Conservation (phyloP, 2,888 invertebrate genomes). For the Drosophila nigritarsus region DNA sequence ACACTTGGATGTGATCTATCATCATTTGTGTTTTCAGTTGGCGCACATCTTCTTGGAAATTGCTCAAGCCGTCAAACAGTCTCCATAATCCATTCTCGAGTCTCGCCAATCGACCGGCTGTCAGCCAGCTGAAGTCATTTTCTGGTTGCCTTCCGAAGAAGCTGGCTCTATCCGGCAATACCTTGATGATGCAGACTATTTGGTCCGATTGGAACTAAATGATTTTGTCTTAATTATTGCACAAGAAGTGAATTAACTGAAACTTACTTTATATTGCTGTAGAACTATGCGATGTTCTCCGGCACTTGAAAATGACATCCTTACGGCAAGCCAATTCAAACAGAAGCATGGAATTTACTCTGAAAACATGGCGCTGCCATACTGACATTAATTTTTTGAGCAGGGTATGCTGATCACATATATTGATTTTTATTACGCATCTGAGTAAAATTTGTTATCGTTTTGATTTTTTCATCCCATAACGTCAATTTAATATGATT, state of each 20-base stretch:
- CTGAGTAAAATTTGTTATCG: background rate
- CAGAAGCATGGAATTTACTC: background rate
- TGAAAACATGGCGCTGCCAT: slow-evolving; percentile 21
- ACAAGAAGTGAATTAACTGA: rapidly evolving
- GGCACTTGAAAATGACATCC: slow-evolving; percentile 47
- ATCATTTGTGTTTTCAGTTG: slow-evolving; percentile 36
- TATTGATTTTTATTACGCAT: background rate
- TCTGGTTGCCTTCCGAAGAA: slow-evolving; percentile 26
- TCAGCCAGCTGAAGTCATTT: slow-evolving; percentile 59
- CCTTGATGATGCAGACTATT: slow-evolving; percentile 52
- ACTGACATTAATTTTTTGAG: background rate
- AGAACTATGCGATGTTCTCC: slow-evolving; percentile 54
- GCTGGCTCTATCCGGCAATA: slow-evolving; percentile 39
- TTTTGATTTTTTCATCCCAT: background rate
- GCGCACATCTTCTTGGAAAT: slow-evolving; percentile 37
- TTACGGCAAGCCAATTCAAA: slow-evolving; percentile 28
- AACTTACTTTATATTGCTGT: slow-evolving; percentile 56
- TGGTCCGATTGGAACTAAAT: slow-evolving; percentile 43
- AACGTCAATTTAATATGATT: no score
- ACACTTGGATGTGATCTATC: slow-evolving; percentile 57
- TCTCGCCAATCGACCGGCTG: slow-evolving; percentile 49
- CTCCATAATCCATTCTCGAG: slow-evolving; percentile 46
- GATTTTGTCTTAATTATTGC: background rate
- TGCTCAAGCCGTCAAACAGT: slow-evolving; percentile 29
- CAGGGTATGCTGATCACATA: background rate